Base-by-base conservation (phyloP, 2,888 invertebrate species). In the Heteropelma amictum region DNA sequence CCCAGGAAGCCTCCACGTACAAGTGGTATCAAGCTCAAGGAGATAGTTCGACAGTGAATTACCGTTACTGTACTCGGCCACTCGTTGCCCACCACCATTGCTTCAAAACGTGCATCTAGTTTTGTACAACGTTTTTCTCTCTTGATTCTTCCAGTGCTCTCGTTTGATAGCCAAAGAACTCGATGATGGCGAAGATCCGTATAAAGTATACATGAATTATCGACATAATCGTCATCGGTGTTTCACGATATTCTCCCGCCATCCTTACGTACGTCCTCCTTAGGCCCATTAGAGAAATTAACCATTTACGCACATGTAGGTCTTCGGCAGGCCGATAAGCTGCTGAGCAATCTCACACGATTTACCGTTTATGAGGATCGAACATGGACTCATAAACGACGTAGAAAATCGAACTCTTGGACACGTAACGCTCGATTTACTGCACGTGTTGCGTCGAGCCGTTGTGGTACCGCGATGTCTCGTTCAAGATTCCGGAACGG, bases 401-500 rank as follows among this genome's bases (percentile, higher is more conserved):
- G 53, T n/a, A 8, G 54, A 30, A 10, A 8, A 14, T 17, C 51
- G 30, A 28, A 10, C 35, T 17, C 12, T 14, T 38, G 38, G 26
- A 67, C 54, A 54, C 54, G 65, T 67, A 67, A 67, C 68, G 68
- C 68, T 68, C 68, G 68, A 49, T 49, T 60, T 49, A 68, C 49
- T 49, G 42, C 60, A 60, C 54, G 53, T 61, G 60, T 61, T 61
- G 33, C 61, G n/a, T n/a, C n/a, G 42, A 33, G 60, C 47, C 6
- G 54, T 35, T 64, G 40, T 49, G 38, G n/a, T 17, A 8, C 51
- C 23, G 17, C 30, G 40, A 49, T 40, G 38, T 49, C 60, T 72
- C 67, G 67, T 72, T 61, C 67, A 45, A 53, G 67, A 72, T 61
- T 67, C 67, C 72, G 54, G 67, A 72, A 72, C 72, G 72, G 67